A percentile compares a stretch with the other conserved stretches of the same genome.
Conservation (phyloP, 2,888 invertebrate species). For the Megastigmus dorsalis region DNA sequence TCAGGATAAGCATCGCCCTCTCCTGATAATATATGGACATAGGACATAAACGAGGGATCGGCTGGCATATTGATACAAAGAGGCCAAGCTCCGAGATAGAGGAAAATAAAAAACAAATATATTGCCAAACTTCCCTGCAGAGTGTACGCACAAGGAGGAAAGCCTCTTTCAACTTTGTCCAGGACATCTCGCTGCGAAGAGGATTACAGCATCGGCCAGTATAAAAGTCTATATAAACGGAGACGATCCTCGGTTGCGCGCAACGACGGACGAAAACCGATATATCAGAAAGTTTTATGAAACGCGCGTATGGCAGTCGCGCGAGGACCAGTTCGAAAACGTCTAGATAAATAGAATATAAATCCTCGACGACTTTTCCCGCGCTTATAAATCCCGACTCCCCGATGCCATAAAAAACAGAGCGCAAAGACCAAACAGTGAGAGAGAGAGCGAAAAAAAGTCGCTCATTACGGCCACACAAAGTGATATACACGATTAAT, state of each 20-base stretch:
- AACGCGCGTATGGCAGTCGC: slow-evolving; percentile 31
- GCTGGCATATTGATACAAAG: slow-evolving; percentile 65
- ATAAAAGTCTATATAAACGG: no score
- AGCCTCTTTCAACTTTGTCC: slow-evolving; percentile 22
- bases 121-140: slow-evolving; percentile 63
- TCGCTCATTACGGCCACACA: no score
- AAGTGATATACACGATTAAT: no score
- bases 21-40: neutral
- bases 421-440: neutral
- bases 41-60: neutral
- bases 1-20: no score
- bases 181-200: neutral
- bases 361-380: slow-evolving; percentile 28
- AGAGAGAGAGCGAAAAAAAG: no score
- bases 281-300: slow-evolving; percentile 63
- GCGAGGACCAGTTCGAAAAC: slow-evolving; percentile 16
- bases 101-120: slow-evolving; percentile 64
- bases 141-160: slow-evolving; percentile 36
- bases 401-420: neutral
- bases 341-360: slow-evolving; percentile 47
- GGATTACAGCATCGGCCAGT: slow-evolving; percentile 2
- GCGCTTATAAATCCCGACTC: neutral
- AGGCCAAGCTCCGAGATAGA: slow-evolving; percentile 52
- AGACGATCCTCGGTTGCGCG: no score
- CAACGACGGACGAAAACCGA: slow-evolving; percentile 48